phyloP scores from a whole-genome alignment of 30 jellyfish, hydroid and myxozoan species.

The Aurelia sp. region DNA sequence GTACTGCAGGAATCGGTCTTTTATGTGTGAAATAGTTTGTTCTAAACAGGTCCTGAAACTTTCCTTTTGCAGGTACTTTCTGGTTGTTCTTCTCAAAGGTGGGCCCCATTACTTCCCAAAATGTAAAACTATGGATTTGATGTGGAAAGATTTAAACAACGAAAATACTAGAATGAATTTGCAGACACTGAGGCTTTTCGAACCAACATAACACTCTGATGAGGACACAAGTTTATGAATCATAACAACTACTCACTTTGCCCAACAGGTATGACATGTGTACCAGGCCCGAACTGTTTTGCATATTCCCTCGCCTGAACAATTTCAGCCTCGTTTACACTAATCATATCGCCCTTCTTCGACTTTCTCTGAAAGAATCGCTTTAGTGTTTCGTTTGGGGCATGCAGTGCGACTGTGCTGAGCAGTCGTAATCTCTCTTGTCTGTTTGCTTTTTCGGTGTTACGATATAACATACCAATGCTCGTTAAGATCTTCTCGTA shows the following conservation, averaged over 20 bases:
- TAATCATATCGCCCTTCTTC: conserved; percentile 61
- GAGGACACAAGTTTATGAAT: too few species aligned
- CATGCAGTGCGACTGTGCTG: conserved; percentile 81
- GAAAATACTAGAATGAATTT: too few species aligned
- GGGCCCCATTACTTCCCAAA: too few species aligned
- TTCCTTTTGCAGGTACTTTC: too few species aligned
- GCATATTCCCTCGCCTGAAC: conserved; percentile 88
- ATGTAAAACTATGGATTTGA: too few species aligned
- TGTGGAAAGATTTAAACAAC: too few species aligned
- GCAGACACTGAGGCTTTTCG: too few species aligned
- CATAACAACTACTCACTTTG: conserved; percentile 19
- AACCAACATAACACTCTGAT: too few species aligned
- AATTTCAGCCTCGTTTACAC: conserved; percentile 83
- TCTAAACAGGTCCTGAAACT: too few species aligned
- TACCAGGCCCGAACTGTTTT: conserved; percentile 87
- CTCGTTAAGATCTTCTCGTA: conserved; percentile 59
- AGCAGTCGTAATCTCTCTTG: conserved; percentile 76
- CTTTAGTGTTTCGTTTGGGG: conserved; percentile 76
- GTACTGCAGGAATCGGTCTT: too few species aligned
- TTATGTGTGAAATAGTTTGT: too few species aligned
- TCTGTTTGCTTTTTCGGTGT: conserved; percentile 52
- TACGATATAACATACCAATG: conserved; percentile 65
- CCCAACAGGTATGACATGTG: conserved; percentile 59
- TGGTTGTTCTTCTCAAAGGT: too few species aligned
- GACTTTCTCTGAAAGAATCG: conserved; percentile 65